Evolutionary conservation across 2,888 invertebrate genomes (phyloP).

Genomic region (Andrena flavipes): DNA sequence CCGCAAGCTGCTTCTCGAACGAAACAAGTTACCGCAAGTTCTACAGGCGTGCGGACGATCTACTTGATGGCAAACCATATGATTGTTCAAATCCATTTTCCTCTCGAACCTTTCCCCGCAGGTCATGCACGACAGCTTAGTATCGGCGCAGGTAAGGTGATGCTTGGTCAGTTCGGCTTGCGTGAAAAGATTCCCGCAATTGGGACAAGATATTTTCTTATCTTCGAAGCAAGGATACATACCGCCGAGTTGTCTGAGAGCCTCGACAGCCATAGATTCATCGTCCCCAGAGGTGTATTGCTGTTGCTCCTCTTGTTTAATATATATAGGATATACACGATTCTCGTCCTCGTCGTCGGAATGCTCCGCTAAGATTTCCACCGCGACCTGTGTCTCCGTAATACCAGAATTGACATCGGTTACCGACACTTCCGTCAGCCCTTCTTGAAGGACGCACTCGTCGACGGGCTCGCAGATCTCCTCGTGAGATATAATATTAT

Average conservation of each 20-base stretch:
- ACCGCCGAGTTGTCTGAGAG: constrained; percentile 84
- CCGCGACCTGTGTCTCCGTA: constrained; percentile 71
- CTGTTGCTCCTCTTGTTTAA: constrained; percentile 79
- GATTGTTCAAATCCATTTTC: constrained; percentile 85
- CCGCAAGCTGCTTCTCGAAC: constrained; percentile 81
- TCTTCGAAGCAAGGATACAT: constrained; percentile 82
- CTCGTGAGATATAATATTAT: constrained; percentile 78
- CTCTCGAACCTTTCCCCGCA: constrained; percentile 84
- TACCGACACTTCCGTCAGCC: constrained; percentile 70
- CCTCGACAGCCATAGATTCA: constrained; percentile 85
- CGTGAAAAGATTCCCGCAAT: constrained; percentile 75
- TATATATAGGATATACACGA: constrained; percentile 75
- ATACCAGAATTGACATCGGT: constrained; percentile 64
- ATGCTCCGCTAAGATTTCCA: constrained; percentile 75
- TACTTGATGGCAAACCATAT: constrained; percentile 85
- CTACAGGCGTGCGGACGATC: constrained; percentile 84
- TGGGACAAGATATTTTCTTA: constrained; percentile 77
- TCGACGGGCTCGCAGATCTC: constrained; percentile 79
- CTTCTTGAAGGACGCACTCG: constrained; percentile 75
- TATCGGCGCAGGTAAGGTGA: constrained; percentile 70
- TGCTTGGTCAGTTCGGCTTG: constrained; percentile 78
- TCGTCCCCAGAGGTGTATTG: constrained; percentile 82
- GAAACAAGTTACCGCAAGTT: constrained; percentile 83
- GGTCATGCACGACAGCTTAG: constrained; percentile 78
- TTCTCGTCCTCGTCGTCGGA: constrained; percentile 77